Base-by-base conservation (phyloP, 2,113 vertebrate genomes). In the Muscicapa adusta region DNA sequence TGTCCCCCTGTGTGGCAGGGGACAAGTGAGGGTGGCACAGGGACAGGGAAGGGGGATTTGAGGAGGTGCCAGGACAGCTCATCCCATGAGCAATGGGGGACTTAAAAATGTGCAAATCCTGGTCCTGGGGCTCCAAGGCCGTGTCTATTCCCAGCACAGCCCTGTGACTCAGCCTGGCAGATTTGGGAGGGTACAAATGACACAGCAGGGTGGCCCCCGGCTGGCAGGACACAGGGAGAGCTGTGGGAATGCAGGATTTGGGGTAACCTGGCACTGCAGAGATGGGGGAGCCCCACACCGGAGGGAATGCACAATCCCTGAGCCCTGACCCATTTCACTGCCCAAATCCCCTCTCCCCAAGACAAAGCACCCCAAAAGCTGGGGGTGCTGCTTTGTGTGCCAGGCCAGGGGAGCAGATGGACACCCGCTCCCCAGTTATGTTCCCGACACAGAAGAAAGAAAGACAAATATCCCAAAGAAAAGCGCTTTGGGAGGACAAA, bases 131-230 rank as follows among this genome's bases (percentile, higher is more conserved):
- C 54, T 71, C 8, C 29, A 8, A 28, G 13, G 1, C 22, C 0
- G 5, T 25, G 18, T 12, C 43, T 3, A 4, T 96, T 94, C 90
- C 93, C 95, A 91, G 95, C 91, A 96, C 89, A 67, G 3, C 88
- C 91, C 38, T 1, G 24, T 97, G 98, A 97, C 70, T 98, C 96
- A 97, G 28, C 4, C 42, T 15, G 86, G 94, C 72, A 91, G 78
- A 24, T 79, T 61, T 48, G 86, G 81, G 80, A 92, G 66, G 22
- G 48, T 25, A 53, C 48, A 3, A 33, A n/a, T 25, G 61, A 79
- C 68, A 47, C 48, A 51, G 18, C 51, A 18, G 76, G 85, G 79
- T 47, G 88, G 33, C 20, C 8, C 48, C 48, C 14, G 63, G 61
- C 72, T 9, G 47, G 50, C 67, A 93, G 36, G 56, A 71, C 6